Conservation (phyloP, 2,888 invertebrate genomes). For the Agriopis marginaria region DNA sequence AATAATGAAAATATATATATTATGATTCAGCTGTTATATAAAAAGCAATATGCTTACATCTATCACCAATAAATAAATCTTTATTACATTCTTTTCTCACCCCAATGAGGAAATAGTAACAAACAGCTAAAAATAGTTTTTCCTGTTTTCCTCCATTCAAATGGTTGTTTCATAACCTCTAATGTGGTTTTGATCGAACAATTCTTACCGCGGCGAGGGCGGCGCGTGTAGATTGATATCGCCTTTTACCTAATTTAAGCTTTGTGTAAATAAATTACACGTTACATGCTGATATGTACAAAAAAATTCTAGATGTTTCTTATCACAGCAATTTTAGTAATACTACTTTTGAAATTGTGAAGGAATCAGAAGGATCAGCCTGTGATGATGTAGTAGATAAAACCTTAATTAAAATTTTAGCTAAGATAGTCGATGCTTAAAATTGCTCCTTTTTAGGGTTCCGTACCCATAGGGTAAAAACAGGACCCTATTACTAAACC, state of each 20-base stretch:
- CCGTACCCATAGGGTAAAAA: too few relatives aligned
- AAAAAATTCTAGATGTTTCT: too few relatives aligned
- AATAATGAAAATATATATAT: background rate
- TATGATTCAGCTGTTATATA: background rate
- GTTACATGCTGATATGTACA: background rate
- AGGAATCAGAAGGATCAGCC: too few relatives aligned
- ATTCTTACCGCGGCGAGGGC: slow-evolving; percentile 89
- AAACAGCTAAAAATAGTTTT: slow-evolving; percentile 27
- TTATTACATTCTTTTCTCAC: slow-evolving; percentile 24
- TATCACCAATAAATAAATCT: slow-evolving; percentile 12
- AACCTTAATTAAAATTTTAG: too few relatives aligned
- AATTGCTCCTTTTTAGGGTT: too few relatives aligned
- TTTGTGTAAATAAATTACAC: slow-evolving; percentile 17
- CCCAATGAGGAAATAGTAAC: slow-evolving; percentile 23
- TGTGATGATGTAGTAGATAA: too few relatives aligned
- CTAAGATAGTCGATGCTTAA: too few relatives aligned
- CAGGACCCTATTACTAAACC: too few relatives aligned
- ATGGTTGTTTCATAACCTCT: slow-evolving; percentile 34
- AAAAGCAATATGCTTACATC: slow-evolving; percentile 20
- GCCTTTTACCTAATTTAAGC: slow-evolving; percentile 12
- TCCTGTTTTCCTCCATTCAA: slow-evolving; percentile 23
- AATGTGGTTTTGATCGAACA: slow-evolving; percentile 43
- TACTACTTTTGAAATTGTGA: too few relatives aligned
- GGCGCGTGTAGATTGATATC: slow-evolving; percentile 96
- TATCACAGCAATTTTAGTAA: too few relatives aligned